Evolutionary conservation across 2,888 invertebrate species (phyloP), one percentile per base, ranked within the genome.

Genomic region (Dynastes grantii): DNA sequence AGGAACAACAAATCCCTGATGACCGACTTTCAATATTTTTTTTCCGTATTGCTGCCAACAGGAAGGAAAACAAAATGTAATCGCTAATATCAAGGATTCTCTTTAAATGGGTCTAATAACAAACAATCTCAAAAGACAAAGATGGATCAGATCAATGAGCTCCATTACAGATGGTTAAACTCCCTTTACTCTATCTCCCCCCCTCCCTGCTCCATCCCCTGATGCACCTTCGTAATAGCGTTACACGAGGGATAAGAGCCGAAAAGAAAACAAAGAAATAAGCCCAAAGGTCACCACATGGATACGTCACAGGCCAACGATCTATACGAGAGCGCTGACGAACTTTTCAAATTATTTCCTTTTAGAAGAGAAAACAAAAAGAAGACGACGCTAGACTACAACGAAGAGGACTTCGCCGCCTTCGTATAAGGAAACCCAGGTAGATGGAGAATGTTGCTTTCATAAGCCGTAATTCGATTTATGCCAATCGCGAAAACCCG

Each of bases 381-480:
- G 11, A 61, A 11, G 61, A 61, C 27, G 61, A 61, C 6, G 22
- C 22, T 27, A 22, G 22, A 27, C 32, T 37, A 37, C 32, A 37
- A 37, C 16, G 22, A 29, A 9, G 22, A 29, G 8, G 32, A 29
- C 29, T 2, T 4, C 64, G 37, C 45, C 8, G 11, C 45, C 8
- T 8, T 45, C 45, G 45, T 11, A 11, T 45, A 45, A 45, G 11
- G 45, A 45, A 11, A 1, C 9, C 45, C 8, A 11, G 11, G 29
- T 37, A 40, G 67, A 67, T n/a, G 45, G 22, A 58, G 40, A 37
- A 71, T 71, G 71, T 71, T 71, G 58, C 71, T 71, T 71, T 71
- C 71, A 71, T 71, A 71, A 71, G 71, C 22, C 58, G 55, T 71
- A 71, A 71, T 71, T 71, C 71, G 58, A 71, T 71, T 71, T 71